Percentiles rank a stretch among this genome's conserved stretches.
Conservation (phyloP, 2,113 vertebrate species). For the Rhinolophus sinicus region DNA sequence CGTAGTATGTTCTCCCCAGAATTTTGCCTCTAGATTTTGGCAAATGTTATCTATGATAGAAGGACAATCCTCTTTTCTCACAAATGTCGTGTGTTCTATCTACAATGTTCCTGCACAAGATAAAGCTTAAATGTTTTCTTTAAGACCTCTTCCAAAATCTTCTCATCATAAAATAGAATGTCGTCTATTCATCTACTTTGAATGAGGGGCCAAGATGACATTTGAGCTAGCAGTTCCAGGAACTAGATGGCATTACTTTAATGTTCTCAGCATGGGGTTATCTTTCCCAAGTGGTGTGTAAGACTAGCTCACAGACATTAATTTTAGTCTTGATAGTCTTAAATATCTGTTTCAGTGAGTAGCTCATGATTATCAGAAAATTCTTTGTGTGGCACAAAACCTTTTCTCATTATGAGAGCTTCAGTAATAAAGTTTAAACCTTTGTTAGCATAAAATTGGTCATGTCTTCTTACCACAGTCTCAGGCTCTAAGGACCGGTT, state of each 20-base stretch:
- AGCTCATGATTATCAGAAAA: conserved; percentile 26
- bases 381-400: neutral
- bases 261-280: conserved; percentile 6
- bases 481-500: neutral
- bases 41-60: neutral
- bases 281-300: neutral
- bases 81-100: neutral
- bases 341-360: conserved; percentile 53
- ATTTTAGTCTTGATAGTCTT: conserved; percentile 59
- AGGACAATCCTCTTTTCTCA: conserved; percentile 2
- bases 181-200: conserved; percentile 44
- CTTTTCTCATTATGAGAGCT: neutral
- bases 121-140: conserved; percentile 46
- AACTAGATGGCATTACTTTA: neutral
- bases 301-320: neutral
- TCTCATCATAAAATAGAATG: conserved; percentile 37
- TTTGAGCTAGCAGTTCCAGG: conserved; percentile 10
- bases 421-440: neutral
- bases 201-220: conserved; percentile 41
- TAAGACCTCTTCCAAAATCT: conserved; percentile 30
- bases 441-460: neutral
- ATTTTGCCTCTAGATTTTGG: neutral
- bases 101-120: neutral
- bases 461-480: neutral
- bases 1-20: neutral